Evolutionary conservation across 1,140 invertebrate species (phyloP), one percentile per base, ranked within the genome.

Genomic region (Babylonia areolata): DNA sequence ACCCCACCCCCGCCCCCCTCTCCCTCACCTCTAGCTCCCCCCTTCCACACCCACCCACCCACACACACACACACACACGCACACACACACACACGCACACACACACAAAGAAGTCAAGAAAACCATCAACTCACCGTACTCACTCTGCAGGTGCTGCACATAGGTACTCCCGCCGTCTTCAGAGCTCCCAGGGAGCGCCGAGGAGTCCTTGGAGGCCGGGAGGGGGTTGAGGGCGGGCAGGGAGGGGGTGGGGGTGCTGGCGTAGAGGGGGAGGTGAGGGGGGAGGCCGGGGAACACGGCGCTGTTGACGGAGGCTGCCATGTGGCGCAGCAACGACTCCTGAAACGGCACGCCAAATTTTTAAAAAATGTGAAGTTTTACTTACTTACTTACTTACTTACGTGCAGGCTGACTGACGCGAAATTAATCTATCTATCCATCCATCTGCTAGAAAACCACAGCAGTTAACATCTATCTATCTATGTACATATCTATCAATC

Each of bases 111-210:
- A 11, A 23, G 33, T 42, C 28, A 5, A 33, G 17, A 5, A 28
- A 33, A 3, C 0, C 28, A 33, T 37, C 9, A 31, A 54, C 46
- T 81, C 33, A 54, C 80, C 80, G 46, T 77, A 89, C 89, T 91
- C 90, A 92, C 92, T 92, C 85, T 93, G 92, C 78, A 93, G 85
- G 79, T 92, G 92, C 87, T 93, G 92, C n/a, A 92, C 90, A 86
- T 92, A 92, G 58, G 86, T 87, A 79, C 86, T 91, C 42, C 88
- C 88, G 84, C 85, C 88, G 69, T 91, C 89, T 2, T 90, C 90
- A 46, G 86, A 85, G 17, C 86, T 77, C 73, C 85, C 40, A 15
- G 89, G 64, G 84, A 87, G 83, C 17, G 64, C 54, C 5, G 84
- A 51, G n/a, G 83, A 80, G 17, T 87, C 88, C 88, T 90, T 91